These are phyloP conservation scores for Cepphus grylle DNA, from an alignment of 2,113 vertebrate genomes.

Conservation along the genomic window DNA sequence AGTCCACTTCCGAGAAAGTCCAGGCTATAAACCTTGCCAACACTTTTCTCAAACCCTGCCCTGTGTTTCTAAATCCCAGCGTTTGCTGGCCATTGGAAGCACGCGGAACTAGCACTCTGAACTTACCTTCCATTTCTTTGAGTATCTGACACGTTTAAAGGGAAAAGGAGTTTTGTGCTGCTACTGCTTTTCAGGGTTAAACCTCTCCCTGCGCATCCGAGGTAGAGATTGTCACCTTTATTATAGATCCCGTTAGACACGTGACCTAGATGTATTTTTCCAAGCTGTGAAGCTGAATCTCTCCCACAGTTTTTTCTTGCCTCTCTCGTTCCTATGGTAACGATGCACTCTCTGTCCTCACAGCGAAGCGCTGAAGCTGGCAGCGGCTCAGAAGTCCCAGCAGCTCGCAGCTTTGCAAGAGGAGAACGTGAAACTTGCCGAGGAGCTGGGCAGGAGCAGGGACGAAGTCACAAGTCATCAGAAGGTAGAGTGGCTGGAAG, in stretches of 20 bases:
- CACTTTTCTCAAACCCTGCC: not conserved
- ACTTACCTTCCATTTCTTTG: not conserved
- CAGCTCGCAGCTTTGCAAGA: conserved; percentile 83
- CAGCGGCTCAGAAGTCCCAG: conserved; percentile 78
- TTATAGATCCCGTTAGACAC: conserved; percentile 18
- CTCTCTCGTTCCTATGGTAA: conserved; percentile 82
- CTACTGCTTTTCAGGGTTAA: not conserved
- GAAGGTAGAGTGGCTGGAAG: conserved; percentile 77
- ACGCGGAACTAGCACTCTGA: rapidly evolving
- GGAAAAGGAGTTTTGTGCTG: not conserved
- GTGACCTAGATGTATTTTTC: conserved; percentile 69
- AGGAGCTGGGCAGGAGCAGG: conserved; percentile 80
- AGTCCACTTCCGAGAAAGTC: not conserved
- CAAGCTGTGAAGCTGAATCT: conserved; percentile 70
- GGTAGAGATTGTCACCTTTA: not conserved
- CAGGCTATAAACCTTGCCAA: not conserved
- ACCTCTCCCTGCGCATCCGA: not conserved
- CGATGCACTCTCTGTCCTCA: conserved; percentile 71
- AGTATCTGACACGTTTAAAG: not conserved
- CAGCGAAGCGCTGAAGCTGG: conserved; percentile 88
- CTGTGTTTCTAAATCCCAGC: not conserved
- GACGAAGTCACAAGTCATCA: conserved; percentile 79
- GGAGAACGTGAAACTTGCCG: conserved; percentile 85
- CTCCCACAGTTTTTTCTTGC: conserved; percentile 75
- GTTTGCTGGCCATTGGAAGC: rapidly evolving